Evolutionary conservation across 2,888 invertebrate genomes (phyloP).

Genomic region (Fragum fragum): DNA sequence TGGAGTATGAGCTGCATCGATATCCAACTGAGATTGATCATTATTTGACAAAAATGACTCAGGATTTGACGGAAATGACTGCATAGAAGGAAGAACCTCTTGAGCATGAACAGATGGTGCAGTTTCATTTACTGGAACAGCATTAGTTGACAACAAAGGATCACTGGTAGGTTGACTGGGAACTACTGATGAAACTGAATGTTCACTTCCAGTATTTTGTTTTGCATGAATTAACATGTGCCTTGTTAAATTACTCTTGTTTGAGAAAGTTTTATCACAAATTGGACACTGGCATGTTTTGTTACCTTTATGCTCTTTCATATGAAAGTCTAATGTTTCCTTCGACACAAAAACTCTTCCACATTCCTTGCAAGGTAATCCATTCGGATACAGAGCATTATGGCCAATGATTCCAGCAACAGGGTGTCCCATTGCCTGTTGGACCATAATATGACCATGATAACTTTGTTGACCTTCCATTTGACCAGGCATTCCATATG

Average conservation of each 20-base stretch:
- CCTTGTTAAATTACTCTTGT: slow-evolving; percentile 40
- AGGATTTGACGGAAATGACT: slow-evolving; percentile 33
- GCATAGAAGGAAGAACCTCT: slow-evolving; percentile 49
- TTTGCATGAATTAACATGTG: slow-evolving; percentile 28
- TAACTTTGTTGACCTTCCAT: background rate
- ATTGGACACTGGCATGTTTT: slow-evolving; percentile 37
- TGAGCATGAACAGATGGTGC: background rate
- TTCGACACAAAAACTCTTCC: slow-evolving; percentile 48
- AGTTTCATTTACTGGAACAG: background rate
- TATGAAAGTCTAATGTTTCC: slow-evolving; percentile 32
- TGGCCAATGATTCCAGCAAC: background rate
- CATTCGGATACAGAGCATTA: slow-evolving; percentile 30
- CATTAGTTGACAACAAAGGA: background rate
- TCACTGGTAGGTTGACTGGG: background rate
- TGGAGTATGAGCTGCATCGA: background rate
- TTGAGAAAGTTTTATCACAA: slow-evolving; percentile 40
- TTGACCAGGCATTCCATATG: slow-evolving; percentile 1
- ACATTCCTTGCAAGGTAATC: slow-evolving; percentile 43
- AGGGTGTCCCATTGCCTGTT: background rate
- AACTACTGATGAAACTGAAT: background rate
- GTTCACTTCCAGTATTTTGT: slow-evolving; percentile 2
- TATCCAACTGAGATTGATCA: background rate
- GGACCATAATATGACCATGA: slow-evolving; percentile 2
- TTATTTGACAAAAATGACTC: background rate
- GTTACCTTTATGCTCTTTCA: slow-evolving; percentile 38